phyloP scores from a whole-genome alignment of 1,140 invertebrate genomes.

The Plutomurus gul region DNA sequence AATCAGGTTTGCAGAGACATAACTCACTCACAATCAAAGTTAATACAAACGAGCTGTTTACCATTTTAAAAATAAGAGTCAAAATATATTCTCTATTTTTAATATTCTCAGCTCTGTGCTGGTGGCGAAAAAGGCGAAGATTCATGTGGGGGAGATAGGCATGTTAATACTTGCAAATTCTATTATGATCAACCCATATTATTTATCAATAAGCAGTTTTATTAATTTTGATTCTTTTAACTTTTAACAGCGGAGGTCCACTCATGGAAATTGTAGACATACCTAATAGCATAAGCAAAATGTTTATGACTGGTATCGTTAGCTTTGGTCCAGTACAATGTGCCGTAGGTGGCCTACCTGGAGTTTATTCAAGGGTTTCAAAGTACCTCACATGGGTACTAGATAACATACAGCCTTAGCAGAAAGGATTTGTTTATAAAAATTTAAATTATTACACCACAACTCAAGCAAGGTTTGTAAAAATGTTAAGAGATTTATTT shows the following conservation, averaged over 20 bases:
- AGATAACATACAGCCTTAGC: constrained; percentile 58
- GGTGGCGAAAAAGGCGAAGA: constrained; percentile 45
- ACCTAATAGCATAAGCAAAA: constrained; percentile 39
- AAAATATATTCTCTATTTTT: no score
- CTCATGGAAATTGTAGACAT: constrained; percentile 4
- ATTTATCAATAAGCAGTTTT: neutral
- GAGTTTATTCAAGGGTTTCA: constrained; percentile 74
- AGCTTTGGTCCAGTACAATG: constrained; percentile 66
- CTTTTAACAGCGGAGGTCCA: constrained; percentile 64
- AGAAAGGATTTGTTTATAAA: neutral
- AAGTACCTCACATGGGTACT: constrained; percentile 73
- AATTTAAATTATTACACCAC: neutral
- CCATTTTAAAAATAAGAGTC: no score
- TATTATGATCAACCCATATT: neutral
- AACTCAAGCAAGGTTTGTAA: no score
- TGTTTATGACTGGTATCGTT: constrained; percentile 62
- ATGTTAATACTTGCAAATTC: no score
- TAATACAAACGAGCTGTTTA: no score
- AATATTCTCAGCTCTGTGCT: constrained; percentile 38
- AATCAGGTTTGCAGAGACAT: constrained; percentile 44
- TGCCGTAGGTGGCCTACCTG: constrained; percentile 62
- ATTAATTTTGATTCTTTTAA: neutral
- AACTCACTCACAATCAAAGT: no score
- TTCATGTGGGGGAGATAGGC: constrained; percentile 39
- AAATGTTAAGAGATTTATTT: no score